A percentile compares a stretch with the other conserved stretches of the same genome.
Evolutionary conservation across 2,113 vertebrate species (phyloP).

Genomic region (Dasyprocta punctata): DNA sequence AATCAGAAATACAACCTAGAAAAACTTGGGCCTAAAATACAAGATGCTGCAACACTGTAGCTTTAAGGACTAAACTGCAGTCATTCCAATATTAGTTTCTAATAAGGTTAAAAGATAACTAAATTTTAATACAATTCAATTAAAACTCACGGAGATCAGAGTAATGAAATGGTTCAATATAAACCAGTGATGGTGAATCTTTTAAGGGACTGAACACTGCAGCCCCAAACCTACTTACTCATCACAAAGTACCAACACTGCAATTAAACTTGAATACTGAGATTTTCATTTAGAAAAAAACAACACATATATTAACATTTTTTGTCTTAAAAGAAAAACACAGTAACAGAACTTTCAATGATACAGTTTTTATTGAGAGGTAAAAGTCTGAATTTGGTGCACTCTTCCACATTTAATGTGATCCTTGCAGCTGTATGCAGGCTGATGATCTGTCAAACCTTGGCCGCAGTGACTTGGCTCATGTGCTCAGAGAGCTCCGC

Average conservation of each 20-base stretch:
- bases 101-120: conserved; percentile 1
- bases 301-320: background rate
- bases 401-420: background rate
- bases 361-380: background rate
- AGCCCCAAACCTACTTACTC: background rate
- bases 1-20: conserved; percentile 13
- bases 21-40: background rate
- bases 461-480: background rate
- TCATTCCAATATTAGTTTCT: background rate
- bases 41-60: background rate
- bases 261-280: background rate
- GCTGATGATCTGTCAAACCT: background rate
- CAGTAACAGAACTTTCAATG: background rate
- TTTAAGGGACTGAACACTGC: background rate
- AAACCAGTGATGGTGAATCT: background rate
- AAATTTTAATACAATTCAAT: background rate
- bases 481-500: background rate
- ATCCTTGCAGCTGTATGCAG: background rate
- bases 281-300: background rate
- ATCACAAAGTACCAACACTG: background rate
- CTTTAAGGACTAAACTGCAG: background rate
- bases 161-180: background rate
- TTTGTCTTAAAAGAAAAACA: background rate
- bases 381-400: background rate
- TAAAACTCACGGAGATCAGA: conserved; percentile 10